phyloP scores from a whole-genome alignment of 1,140 invertebrate genomes.

The Zaprionus davidi region DNA sequence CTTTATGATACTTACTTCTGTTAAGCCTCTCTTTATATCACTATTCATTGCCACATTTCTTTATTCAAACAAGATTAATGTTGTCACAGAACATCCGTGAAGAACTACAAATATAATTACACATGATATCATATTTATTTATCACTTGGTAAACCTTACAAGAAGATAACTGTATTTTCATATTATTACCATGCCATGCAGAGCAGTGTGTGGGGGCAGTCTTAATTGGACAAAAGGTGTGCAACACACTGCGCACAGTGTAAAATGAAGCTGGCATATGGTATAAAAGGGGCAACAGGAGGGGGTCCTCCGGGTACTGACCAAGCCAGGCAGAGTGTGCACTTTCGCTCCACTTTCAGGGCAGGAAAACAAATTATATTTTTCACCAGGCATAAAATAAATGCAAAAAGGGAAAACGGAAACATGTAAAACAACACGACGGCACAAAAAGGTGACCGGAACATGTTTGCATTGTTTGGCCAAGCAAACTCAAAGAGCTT shows the following conservation, averaged over 20 bases:
- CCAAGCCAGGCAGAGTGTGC: background rate
- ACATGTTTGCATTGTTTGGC: constrained; percentile 9
- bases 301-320: background rate
- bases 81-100: too few relatives aligned
- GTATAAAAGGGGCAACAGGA: constrained; percentile 1
- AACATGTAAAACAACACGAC: background rate
- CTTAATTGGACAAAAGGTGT: background rate
- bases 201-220: constrained; percentile 6
- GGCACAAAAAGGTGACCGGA: constrained; percentile 20
- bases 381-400: constrained; percentile 7
- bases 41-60: too few relatives aligned
- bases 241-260: constrained; percentile 5
- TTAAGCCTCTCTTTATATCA: too few relatives aligned
- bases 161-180: background rate
- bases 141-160: background rate
- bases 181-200: background rate
- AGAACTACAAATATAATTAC: background rate
- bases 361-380: constrained; percentile 24
- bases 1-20: too few relatives aligned
- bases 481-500: constrained; percentile 8
- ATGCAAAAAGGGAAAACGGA: background rate
- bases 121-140: background rate
- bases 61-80: too few relatives aligned
- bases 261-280: constrained; percentile 53
- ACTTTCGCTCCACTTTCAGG: constrained; percentile 5